A percentile compares a stretch with the other conserved stretches of the same genome.
Conservation (phyloP, 2,888 invertebrate genomes). For the Callimorpha dominula region DNA sequence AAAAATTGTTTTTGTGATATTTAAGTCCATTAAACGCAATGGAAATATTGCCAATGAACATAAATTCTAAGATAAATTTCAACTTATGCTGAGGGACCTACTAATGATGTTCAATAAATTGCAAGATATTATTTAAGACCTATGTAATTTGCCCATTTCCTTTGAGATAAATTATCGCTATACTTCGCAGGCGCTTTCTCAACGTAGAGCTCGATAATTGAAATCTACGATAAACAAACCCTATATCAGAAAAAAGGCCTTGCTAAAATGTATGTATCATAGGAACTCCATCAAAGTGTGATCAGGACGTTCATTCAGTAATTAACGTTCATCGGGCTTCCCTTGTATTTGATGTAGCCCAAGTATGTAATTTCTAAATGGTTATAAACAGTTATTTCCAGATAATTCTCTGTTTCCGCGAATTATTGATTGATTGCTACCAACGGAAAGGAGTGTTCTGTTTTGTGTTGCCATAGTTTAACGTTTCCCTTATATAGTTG, state of each 20-base stretch:
- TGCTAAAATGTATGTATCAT: constrained; percentile 5
- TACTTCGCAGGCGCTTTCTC: neutral
- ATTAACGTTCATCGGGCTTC: constrained; percentile 38
- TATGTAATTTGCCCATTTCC: neutral
- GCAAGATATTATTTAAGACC: neutral
- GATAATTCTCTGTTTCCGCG: constrained; percentile 48
- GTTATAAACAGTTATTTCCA: constrained; percentile 50
- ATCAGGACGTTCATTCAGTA: constrained; percentile 19
- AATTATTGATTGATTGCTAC: constrained; percentile 54
- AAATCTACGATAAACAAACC: constrained; percentile 10
- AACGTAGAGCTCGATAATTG: neutral
- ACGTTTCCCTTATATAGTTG: constrained; percentile 9
- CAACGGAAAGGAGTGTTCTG: constrained; percentile 29
- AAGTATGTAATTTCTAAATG: constrained; percentile 51
- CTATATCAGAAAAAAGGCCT: constrained; percentile 1
- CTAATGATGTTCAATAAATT: constrained; percentile 1
- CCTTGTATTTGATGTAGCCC: constrained; percentile 46
- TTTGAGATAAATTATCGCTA: neutral
- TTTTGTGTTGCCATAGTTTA: constrained; percentile 24
- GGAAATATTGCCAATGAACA: neutral
- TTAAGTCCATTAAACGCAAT: neutral
- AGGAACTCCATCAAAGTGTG: constrained; percentile 19
- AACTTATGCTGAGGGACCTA: neutral
- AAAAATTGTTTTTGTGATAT: too few species aligned
- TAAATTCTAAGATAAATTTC: neutral